Evolutionary conservation across 2,113 vertebrate species (phyloP).

Genomic region (Pachyramphus minor): DNA sequence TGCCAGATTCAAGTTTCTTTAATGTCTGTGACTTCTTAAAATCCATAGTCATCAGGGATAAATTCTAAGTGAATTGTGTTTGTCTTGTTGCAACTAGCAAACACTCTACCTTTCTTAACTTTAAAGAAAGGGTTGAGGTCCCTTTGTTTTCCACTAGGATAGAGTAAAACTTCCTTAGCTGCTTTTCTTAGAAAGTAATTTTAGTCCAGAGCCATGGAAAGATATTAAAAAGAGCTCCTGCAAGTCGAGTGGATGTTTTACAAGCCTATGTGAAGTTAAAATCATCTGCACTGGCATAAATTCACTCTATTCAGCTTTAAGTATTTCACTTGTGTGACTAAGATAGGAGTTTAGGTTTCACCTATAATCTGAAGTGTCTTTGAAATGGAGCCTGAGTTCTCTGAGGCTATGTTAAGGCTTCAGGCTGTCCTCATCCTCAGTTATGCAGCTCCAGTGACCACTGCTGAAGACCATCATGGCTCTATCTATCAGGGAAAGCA

Average conservation of each 20-base stretch:
- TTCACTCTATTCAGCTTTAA: neutral
- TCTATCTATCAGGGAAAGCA: neutral
- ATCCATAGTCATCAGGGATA: neutral
- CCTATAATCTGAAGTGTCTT: neutral
- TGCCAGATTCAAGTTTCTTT: neutral
- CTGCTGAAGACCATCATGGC: neutral
- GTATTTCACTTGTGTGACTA: neutral
- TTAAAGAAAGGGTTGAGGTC: neutral
- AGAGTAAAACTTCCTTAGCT: neutral
- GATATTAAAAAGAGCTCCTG: neutral
- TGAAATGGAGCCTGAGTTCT: neutral
- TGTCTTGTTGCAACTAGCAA: neutral
- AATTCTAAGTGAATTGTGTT: neutral
- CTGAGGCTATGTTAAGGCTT: neutral
- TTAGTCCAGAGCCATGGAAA: slow-evolving; percentile 2
- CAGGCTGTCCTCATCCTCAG: neutral
- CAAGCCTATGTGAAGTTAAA: neutral
- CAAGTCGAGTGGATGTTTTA: neutral
- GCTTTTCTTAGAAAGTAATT: slow-evolving; percentile 45
- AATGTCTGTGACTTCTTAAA: neutral
- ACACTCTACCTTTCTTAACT: neutral
- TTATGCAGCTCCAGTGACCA: neutral
- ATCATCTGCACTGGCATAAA: neutral
- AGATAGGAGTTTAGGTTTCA: neutral
- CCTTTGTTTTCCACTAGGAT: neutral